Evolutionary conservation across 2,888 invertebrate genomes (phyloP).

Genomic region (Griposia aprilina): DNA sequence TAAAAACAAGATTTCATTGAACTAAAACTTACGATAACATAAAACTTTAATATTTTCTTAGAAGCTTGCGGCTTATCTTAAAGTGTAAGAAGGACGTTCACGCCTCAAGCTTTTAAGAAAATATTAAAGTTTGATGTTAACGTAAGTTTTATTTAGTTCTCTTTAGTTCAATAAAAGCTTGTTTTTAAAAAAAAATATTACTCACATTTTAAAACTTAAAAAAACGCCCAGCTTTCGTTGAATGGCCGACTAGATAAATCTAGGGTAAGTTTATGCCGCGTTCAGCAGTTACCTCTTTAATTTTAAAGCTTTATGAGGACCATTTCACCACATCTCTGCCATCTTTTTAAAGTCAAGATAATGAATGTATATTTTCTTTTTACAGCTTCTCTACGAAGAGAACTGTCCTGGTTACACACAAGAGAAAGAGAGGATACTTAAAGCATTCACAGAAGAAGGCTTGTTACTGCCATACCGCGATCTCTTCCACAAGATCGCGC

Average conservation of each 20-base stretch:
- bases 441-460: slow-evolving; percentile 84
- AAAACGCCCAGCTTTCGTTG: background rate
- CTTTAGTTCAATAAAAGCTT: no score
- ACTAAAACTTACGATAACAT: no score
- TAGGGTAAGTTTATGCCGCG: background rate
- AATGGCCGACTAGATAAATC: background rate
- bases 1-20: no score
- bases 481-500: slow-evolving; percentile 85
- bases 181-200: no score
- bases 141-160: no score
- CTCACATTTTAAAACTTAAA: no score
- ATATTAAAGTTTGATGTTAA: no score
- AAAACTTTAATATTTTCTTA: no score
- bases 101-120: no score
- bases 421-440: slow-evolving; percentile 85
- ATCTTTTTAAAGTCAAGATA: background rate
- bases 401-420: slow-evolving; percentile 87
- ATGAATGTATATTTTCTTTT: slow-evolving; percentile 38
- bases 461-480: slow-evolving; percentile 84
- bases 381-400: slow-evolving; percentile 86
- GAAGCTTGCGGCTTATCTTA: no score
- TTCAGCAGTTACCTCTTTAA: background rate
- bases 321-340: background rate
- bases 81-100: no score
- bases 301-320: background rate